Base-by-base conservation (phyloP, 2,888 invertebrate genomes). In the Helobdella robusta region DNA sequence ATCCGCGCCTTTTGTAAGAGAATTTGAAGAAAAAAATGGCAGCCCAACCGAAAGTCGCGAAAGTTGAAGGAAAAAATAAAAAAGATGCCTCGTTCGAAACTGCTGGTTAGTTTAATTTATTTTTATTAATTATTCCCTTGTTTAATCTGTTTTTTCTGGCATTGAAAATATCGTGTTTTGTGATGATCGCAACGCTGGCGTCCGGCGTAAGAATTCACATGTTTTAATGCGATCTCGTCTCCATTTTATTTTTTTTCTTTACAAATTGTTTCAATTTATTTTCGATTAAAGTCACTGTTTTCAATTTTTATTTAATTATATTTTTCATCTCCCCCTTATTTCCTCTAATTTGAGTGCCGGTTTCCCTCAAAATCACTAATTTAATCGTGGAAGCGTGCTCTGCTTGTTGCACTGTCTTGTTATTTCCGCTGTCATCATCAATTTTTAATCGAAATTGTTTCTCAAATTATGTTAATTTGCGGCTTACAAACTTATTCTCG, bases 21-120 rank as follows among this genome's bases (percentile, higher is more conserved):
- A 69, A 70, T 71, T 74, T 70, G 72, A 72, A 71, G 73, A 75
- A 75, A n/a, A n/a, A n/a, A 69, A 78, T 78, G 78, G 77, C 78
- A 74, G 75, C 78, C 69, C 73, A 73, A 68, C 74, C 77, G 59
- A 78, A 78, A 74, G 74, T 75, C 67, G 72, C 73, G 65, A 77
- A 77, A 73, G 70, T 75, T 46, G 78, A 78, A 62, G 75, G 73
- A 62, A 77, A 78, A 73, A 76, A 75, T 69, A 77, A 77, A 69
- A 75, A 76, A 67, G 77, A 77, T 70, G 73, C 73, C 67, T 73
- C 74, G 58, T 76, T 75, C 69, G 77, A 78, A 70, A 75, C 75
- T 69, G 76, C 76, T 64, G 77, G 77, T 77, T 71, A 73, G 68
- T 64, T 58, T 40, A 6, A 23, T 5, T 36, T 6, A 20, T 25